Evolutionary conservation across 2,797 vertebrate species (phyloP), one percentile per base, ranked within the genome.

Genomic region (Mionectes olivaceus): DNA sequence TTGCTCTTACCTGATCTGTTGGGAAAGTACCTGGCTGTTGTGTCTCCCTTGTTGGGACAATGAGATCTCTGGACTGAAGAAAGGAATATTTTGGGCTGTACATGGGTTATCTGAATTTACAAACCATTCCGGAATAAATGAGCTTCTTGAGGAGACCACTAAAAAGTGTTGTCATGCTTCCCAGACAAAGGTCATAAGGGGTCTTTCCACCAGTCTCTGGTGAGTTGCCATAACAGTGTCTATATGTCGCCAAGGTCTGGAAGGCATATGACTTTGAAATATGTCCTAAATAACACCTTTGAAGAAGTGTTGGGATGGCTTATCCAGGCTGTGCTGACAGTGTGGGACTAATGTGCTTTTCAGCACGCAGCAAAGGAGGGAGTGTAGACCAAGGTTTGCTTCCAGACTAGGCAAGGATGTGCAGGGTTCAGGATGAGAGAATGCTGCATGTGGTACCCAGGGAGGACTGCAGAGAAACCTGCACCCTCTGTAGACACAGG

Each of bases 1-100:
- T 74, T 83, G 52, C 47, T 82, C 64, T 95, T 79, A 77, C 70
- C 18, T 70, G 55, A 50, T 68, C 37, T 94, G 32, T 77, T 87
- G 67, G 93, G 90, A 95, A 97, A 95, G 93, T 90, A 94, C 92
- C 81, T 89, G 83, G 83, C 49, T 89, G 9, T 43, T 39, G 7
- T 64, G 41, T 56, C 52, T 94, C 27, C 24, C 22, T 65, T 84
- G 44, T 3, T 37, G 32, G 74, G 83, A 69, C 83, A 69, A 33
- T 37, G 17, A 82, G 35, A 76, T 32, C 39, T 21, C 30, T 49
- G 61, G 28, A 67, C 24, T 19, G 27, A 89, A 63, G 13, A 19
- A 88, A 84, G 14, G 41, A 33, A 60, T 84, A 39, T 55, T 90
- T 90, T 35, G 7, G 73, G 43, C 11, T 37, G 9, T 14, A 39